These are phyloP conservation scores for Drosophila diplacantha DNA, from an alignment of 2,888 invertebrate species.

Conservation along the genomic window DNA sequence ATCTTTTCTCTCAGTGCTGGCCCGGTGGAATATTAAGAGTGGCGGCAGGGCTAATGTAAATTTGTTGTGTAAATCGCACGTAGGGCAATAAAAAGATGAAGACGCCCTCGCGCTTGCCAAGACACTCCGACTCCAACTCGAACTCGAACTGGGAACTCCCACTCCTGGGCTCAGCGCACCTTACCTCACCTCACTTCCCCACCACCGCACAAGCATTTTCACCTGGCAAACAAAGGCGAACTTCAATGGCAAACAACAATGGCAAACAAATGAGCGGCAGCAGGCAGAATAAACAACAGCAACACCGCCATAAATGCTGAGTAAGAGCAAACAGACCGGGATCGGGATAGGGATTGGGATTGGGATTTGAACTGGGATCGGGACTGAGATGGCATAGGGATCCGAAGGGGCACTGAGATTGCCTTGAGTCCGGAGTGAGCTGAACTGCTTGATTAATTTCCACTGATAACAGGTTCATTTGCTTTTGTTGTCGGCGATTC, in stretches of 20 bases:
- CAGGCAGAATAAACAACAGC: conserved; percentile 44
- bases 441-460: conserved; percentile 67
- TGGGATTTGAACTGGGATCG: conserved; percentile 21
- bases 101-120: conserved; percentile 31
- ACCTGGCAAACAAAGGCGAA: conserved; percentile 71
- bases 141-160: conserved; percentile 16
- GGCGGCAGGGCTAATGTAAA: conserved; percentile 45
- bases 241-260: conserved; percentile 71
- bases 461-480: conserved; percentile 73
- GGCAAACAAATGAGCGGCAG: conserved; percentile 69
- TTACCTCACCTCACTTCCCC: neutral
- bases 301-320: conserved; percentile 63
- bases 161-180: conserved; percentile 7
- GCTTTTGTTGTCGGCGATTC: conserved; percentile 68
- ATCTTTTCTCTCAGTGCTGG: conserved; percentile 20
- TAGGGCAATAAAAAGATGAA: conserved; percentile 44
- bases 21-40: conserved; percentile 13
- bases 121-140: conserved; percentile 23
- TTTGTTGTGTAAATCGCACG: conserved; percentile 62
- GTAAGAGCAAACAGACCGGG: conserved; percentile 64
- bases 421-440: conserved; percentile 31
- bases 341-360: conserved; percentile 36
- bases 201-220: conserved; percentile 54
- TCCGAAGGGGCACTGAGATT: conserved; percentile 17
- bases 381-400: conserved; percentile 7